Base-by-base conservation (phyloP, 1,140 invertebrate genomes). In the Venturia canescens region DNA sequence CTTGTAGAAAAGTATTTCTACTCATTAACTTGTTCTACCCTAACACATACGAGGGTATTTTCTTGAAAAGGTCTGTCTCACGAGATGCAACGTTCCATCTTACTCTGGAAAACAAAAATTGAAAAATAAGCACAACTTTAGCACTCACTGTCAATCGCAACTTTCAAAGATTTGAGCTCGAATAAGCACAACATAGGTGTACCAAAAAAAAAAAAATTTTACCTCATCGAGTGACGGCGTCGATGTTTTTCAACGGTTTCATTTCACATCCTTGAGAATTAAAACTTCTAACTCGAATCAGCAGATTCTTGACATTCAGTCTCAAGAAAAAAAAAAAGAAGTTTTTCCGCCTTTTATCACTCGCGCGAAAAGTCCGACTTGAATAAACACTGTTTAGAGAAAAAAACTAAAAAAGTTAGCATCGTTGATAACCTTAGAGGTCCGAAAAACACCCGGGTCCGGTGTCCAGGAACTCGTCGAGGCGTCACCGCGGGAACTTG, bases 61-160 rank as follows among this genome's bases (percentile, higher is more conserved):
- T 7, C 23, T 70, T 15, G 3, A 31, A 34, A 7, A 72, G 31
- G 38, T 21, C 18, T 21, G 7, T 72, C 67, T 72, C 70, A 53
- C 4, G 44, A 63, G 69, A 63, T 13, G 26, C 5, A 63, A 29
- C 11, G 16, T 80, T 71, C 63, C 83, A 87, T 81, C 29, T 34
- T 86, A 34, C 44, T 81, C 84, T 85, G 74, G 23, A 86, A 81
- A 80, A 83, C 13, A 81, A 81, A 79, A 63, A 21, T 74, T 26
- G 6, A 66, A 66, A 66, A 6, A 66, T 44, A 44, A 44, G 38
- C 11, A 44, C 5, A 44, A 11, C 38, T 11, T 44, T 13, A 44
- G 13, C 38, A 44, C 1, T 11, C 38, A 9, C 38, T 44, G 38
- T 44, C 38, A 44, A 44, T 44, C 38, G 13, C 13, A 44, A 44